Evolutionary conservation across 2,888 invertebrate genomes (phyloP).

Genomic region (Melieria crassipennis): DNA sequence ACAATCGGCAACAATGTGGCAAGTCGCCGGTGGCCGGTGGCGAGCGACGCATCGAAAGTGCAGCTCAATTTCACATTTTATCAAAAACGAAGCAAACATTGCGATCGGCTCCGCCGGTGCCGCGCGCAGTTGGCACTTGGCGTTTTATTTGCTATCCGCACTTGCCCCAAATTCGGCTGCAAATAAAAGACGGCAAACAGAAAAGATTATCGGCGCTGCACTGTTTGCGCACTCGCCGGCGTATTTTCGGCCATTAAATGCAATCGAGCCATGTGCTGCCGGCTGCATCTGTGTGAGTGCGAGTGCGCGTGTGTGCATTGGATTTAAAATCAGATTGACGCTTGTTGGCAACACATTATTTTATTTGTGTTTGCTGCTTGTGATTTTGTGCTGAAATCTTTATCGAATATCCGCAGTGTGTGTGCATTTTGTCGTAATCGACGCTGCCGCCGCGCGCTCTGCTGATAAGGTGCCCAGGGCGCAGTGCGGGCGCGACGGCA

Average conservation of each 20-base stretch:
- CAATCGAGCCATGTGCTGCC: not conserved
- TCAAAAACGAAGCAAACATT: conserved; percentile 16
- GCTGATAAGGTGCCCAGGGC: no score
- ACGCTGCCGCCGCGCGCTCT: no score
- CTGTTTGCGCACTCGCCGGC: conserved; percentile 18
- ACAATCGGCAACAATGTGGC: not conserved
- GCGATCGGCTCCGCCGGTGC: not conserved
- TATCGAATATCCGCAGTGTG: no score
- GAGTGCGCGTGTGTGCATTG: conserved; percentile 21
- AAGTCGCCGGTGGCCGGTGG: not conserved
- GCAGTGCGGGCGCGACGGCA: no score
- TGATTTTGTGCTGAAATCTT: conserved; percentile 9
- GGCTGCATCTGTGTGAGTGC: not conserved
- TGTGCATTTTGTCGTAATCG: no score
- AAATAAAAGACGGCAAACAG: no score
- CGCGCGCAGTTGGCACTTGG: not conserved
- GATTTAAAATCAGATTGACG: conserved; percentile 39
- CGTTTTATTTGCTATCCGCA: not conserved
- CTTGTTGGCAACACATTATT: not conserved
- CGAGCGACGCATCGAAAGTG: not conserved
- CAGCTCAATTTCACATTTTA: conserved; percentile 18
- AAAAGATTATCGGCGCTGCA: not conserved
- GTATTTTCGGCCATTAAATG: not conserved
- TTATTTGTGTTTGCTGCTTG: conserved; percentile 5
- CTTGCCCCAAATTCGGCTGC: not conserved